These are phyloP conservation scores for Dicrurus megarhynchus DNA, from an alignment of 2,113 vertebrate genomes.

Conservation along the genomic window DNA sequence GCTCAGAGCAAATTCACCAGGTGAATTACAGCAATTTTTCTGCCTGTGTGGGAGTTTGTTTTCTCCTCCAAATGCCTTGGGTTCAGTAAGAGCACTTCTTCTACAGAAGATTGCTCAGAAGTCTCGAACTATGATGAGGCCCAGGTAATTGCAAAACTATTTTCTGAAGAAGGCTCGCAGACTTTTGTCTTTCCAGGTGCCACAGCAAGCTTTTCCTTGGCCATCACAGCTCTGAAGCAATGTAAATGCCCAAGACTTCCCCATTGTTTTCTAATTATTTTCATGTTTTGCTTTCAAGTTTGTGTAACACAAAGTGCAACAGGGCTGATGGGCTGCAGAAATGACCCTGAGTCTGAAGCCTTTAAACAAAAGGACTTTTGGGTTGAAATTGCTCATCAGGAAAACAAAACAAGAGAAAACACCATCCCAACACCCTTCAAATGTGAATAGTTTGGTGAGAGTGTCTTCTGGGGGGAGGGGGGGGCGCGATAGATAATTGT, in stretches of 20 bases:
- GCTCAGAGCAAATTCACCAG: background rate
- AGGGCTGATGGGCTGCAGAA: background rate
- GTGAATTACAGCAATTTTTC: background rate
- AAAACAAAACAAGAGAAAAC: background rate
- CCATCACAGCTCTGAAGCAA: background rate
- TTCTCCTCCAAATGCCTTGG: background rate
- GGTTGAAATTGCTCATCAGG: background rate
- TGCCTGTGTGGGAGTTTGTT: background rate
- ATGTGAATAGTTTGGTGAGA: background rate
- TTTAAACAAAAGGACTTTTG: background rate
- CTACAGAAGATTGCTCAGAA: background rate
- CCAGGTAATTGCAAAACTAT: background rate
- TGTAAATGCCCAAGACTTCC: background rate
- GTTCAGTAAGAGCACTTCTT: background rate
- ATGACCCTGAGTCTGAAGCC: background rate
- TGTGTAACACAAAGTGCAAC: background rate
- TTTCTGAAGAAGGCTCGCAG: background rate
- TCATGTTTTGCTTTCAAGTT: background rate
- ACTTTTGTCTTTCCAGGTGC: background rate
- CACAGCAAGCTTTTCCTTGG: background rate
- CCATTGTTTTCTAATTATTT: background rate
- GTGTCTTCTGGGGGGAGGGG: too few relatives aligned
- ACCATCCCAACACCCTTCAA: background rate
- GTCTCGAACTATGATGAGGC: background rate
- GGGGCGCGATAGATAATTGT: background rate